Percentiles rank a stretch among this genome's conserved stretches.
These are phyloP conservation scores for Morpho achilles DNA, from an alignment of 2,888 invertebrate genomes.

Conservation along the genomic window DNA sequence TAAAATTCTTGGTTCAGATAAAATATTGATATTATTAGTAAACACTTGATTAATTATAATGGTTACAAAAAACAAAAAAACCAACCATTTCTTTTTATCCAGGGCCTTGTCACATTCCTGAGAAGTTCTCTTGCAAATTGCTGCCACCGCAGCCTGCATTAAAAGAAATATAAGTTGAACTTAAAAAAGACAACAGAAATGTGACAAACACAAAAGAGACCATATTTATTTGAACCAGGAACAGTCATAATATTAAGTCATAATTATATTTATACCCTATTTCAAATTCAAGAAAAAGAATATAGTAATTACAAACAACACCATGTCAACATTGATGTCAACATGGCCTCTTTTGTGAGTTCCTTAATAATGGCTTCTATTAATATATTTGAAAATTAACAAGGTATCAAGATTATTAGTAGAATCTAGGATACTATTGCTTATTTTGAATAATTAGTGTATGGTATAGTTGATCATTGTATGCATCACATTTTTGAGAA, in stretches of 20 bases:
- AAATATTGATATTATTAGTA: background rate
- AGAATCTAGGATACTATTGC: too few species aligned
- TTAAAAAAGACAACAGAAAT: slow-evolving; percentile 19
- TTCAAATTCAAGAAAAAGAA: background rate
- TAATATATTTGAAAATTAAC: background rate
- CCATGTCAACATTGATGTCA: background rate
- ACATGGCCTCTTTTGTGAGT: slow-evolving; percentile 38
- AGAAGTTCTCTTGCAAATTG: slow-evolving; percentile 48
- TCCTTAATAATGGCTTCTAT: background rate
- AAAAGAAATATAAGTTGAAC: slow-evolving; percentile 33
- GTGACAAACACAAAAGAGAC: slow-evolving; percentile 38
- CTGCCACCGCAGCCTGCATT: slow-evolving; percentile 51
- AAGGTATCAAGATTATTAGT: too few species aligned
- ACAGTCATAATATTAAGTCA: slow-evolving; percentile 8
- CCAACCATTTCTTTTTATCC: slow-evolving; percentile 59
- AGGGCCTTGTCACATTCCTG: slow-evolving; percentile 50
- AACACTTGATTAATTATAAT: background rate
- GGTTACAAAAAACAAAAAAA: slow-evolving; percentile 36
- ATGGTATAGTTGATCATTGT: too few species aligned
- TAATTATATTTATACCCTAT: too few species aligned
- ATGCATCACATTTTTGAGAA: too few species aligned
- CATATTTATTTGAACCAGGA: slow-evolving; percentile 33
- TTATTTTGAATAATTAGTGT: too few species aligned
- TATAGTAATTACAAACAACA: background rate
- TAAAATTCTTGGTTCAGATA: slow-evolving; percentile 52